Conservation (phyloP, 2,797 vertebrate species). For the Acrocephalus scirpaceus region DNA sequence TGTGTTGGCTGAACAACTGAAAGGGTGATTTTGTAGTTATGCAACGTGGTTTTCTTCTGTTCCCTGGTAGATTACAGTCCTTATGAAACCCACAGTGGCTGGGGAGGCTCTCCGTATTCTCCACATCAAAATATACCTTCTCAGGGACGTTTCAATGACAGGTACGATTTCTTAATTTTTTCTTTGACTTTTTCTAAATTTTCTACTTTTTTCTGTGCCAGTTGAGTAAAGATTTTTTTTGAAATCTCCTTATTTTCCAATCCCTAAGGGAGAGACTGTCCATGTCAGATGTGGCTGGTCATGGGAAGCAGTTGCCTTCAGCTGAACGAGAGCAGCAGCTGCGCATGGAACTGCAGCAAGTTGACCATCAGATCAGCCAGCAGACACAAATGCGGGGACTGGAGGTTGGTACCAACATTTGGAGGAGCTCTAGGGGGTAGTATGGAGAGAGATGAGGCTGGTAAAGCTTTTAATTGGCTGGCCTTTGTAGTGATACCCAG, state of each 20-base stretch:
- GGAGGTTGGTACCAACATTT: constrained; percentile 79
- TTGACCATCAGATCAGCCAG: constrained; percentile 96
- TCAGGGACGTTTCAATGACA: constrained; percentile 95
- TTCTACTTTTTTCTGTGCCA: not conserved
- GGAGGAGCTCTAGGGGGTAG: not conserved
- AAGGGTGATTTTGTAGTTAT: not conserved
- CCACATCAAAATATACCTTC: constrained; percentile 89
- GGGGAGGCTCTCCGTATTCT: constrained; percentile 89
- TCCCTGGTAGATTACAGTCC: constrained; percentile 86
- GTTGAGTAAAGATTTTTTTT: not conserved
- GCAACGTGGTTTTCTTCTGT: not conserved
- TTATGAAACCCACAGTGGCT: constrained; percentile 86
- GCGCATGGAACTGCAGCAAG: constrained; percentile 94
- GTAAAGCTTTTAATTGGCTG: not conserved
- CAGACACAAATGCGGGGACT: constrained; percentile 92
- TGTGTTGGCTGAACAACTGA: not conserved
- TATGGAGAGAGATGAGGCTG: not conserved
- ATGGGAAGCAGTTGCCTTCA: constrained; percentile 80
- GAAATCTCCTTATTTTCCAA: not conserved
- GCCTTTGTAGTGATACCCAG: not conserved
- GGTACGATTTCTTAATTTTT: constrained; percentile 77
- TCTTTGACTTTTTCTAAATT: not conserved
- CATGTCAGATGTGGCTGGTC: constrained; percentile 73
- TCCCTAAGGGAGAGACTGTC: constrained; percentile 76
- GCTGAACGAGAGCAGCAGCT: constrained; percentile 95